phyloP scores from a whole-genome alignment of 1,140 invertebrate species.

The Pogonomyrmex barbatus region DNA sequence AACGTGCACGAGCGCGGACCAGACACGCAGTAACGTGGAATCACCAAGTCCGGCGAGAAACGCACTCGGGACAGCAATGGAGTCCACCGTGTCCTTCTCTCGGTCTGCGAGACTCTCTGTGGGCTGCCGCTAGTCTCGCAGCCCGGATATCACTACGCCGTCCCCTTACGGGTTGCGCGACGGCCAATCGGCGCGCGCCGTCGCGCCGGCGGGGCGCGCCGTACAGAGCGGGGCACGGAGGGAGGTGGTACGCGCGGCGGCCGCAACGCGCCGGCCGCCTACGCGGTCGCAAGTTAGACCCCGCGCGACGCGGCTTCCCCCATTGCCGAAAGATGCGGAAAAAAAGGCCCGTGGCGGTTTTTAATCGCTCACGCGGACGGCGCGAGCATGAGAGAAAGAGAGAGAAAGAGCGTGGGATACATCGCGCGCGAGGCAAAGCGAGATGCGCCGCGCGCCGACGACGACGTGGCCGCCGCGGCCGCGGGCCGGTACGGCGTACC shows the following conservation, averaged over 20 bases:
- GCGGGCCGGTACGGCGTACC: conserved; percentile 60
- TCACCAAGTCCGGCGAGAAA: conserved; percentile 78
- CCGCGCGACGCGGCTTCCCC: conserved; percentile 55
- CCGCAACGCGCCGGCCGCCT: conserved; percentile 67
- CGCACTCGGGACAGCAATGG: conserved; percentile 84
- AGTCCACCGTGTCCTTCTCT: conserved; percentile 80
- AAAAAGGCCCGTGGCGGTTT: conserved; percentile 63
- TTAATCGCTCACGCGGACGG: conserved; percentile 66
- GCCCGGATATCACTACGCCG: conserved; percentile 81
- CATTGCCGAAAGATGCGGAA: conserved; percentile 69
- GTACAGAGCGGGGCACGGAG: background rate
- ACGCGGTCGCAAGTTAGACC: conserved; percentile 72
- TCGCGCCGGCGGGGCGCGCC: conserved; percentile 40
- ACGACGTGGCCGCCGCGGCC: conserved; percentile 47
- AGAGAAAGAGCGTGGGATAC: conserved; percentile 42
- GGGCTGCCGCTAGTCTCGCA: conserved; percentile 69
- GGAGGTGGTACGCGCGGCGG: conserved; percentile 57
- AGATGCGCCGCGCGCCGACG: conserved; percentile 46
- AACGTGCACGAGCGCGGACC: conserved; percentile 65
- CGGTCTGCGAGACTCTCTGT: conserved; percentile 76
- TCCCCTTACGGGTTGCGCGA: conserved; percentile 73
- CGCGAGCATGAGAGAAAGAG: conserved; percentile 54
- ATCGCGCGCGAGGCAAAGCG: conserved; percentile 28
- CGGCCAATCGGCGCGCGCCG: conserved; percentile 54
- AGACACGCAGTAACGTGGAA: conserved; percentile 60